Percentiles rank a stretch among this genome's conserved stretches.
phyloP scores from a whole-genome alignment of 2,888 invertebrate genomes.

The Drosophila picticornis region DNA sequence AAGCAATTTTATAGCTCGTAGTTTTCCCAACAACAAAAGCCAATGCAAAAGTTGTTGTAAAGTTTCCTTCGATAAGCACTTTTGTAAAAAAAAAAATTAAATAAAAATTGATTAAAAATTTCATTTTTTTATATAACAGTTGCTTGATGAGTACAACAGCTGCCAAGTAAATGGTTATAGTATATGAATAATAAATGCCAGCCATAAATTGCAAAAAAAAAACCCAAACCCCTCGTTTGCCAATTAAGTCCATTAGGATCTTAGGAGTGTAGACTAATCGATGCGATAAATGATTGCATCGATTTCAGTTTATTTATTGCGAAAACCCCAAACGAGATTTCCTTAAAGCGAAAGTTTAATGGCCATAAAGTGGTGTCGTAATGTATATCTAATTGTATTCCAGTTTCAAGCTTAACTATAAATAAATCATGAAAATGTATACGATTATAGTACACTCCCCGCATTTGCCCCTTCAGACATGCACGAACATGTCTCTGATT shows the following conservation, averaged over 20 bases:
- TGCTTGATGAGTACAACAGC: background rate
- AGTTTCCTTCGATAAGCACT: slow-evolving; percentile 42
- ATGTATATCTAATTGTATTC: background rate
- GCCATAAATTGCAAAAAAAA: background rate
- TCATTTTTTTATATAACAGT: background rate
- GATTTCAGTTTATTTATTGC: slow-evolving; percentile 27
- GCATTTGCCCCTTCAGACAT: background rate
- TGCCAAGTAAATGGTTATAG: background rate
- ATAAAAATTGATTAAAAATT: slow-evolving; percentile 23
- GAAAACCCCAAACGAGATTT: slow-evolving; percentile 11
- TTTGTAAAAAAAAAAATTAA: background rate
- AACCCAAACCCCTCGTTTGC: background rate
- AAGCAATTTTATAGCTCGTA: slow-evolving; percentile 64
- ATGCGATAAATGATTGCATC: slow-evolving; percentile 13
- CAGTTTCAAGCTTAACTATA: background rate
- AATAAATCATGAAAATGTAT: background rate
- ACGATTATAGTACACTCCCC: background rate
- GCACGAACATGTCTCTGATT: background rate
- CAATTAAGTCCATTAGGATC: slow-evolving; percentile 1
- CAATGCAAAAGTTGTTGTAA: slow-evolving; percentile 21
- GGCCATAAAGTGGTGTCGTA: slow-evolving; percentile 5
- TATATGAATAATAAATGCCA: background rate
- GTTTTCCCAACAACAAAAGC: slow-evolving; percentile 25
- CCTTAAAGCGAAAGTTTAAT: slow-evolving; percentile 15
- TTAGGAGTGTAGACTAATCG: slow-evolving; percentile 21